phyloP scores from a whole-genome alignment of 2,113 vertebrate species.

The Pteronura brasiliensis region DNA sequence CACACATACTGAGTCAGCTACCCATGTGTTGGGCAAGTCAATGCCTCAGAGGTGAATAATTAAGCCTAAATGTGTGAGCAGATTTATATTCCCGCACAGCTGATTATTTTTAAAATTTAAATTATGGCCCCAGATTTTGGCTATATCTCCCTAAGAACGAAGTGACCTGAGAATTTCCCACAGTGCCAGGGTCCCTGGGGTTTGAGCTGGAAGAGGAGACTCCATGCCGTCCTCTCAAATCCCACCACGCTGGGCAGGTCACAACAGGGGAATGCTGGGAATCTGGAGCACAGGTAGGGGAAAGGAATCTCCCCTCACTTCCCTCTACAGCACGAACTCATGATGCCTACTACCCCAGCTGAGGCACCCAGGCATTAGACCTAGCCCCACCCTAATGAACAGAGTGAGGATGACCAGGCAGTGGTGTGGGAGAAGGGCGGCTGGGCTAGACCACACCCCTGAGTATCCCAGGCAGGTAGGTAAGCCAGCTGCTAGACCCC shows the following conservation, averaged over 20 bases:
- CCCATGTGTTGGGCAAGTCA: neutral
- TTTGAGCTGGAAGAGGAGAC: neutral
- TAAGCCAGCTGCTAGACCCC: neutral
- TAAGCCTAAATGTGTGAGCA: neutral
- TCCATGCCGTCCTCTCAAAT: neutral
- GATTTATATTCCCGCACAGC: neutral
- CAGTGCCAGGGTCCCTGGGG: neutral
- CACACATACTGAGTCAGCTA: neutral
- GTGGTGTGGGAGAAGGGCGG: neutral
- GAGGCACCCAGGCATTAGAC: neutral
- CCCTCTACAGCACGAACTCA: neutral
- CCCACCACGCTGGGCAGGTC: neutral
- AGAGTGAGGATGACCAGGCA: neutral
- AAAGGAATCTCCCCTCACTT: neutral
- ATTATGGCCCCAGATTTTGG: neutral
- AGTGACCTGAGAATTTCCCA: neutral
- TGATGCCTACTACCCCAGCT: neutral
- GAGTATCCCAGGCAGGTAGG: neutral
- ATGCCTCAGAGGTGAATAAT: neutral
- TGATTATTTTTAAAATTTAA: neutral
- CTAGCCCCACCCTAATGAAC: neutral
- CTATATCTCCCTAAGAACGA: neutral
- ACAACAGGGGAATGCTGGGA: neutral
- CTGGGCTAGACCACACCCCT: neutral
- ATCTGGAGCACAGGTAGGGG: neutral